phyloP scores from a whole-genome alignment of 2,797 vertebrate species.

The Pangasius larnaudii region DNA sequence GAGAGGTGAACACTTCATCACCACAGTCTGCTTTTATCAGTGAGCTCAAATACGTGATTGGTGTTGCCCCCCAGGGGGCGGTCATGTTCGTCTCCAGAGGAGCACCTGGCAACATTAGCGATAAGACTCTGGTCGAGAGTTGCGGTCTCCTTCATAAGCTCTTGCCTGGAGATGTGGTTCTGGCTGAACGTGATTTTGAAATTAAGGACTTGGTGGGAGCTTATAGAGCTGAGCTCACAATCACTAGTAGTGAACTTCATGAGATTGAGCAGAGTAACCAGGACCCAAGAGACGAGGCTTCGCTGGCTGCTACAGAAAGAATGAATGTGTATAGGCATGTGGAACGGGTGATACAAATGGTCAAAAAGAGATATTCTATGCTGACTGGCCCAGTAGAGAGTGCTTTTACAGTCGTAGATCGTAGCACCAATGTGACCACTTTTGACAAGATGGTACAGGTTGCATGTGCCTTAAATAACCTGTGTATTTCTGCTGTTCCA shows the following conservation, averaged over 20 bases:
- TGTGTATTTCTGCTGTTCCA: conserved; percentile 79
- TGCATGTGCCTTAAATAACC: conserved; percentile 82
- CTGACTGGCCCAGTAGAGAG: conserved; percentile 77
- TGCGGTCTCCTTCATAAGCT: conserved; percentile 78
- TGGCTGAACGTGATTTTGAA: conserved; percentile 72
- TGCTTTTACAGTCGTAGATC: conserved; percentile 70
- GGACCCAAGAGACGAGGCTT: background rate
- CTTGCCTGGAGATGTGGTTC: conserved; percentile 73
- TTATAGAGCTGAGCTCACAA: conserved; percentile 68
- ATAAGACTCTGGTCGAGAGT: conserved; percentile 73
- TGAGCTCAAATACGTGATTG: conserved; percentile 77
- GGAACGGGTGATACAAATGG: conserved; percentile 74
- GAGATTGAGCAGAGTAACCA: conserved; percentile 26
- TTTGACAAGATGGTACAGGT: conserved; percentile 82
- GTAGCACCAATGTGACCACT: conserved; percentile 72
- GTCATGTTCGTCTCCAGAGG: conserved; percentile 79
- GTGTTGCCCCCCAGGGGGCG: conserved; percentile 78
- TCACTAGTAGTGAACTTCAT: conserved; percentile 47
- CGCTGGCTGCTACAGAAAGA: conserved; percentile 50
- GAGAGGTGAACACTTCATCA: background rate
- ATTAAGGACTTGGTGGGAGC: conserved; percentile 71
- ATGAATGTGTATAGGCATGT: conserved; percentile 71
- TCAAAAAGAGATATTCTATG: conserved; percentile 76
- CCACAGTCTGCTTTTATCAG: conserved; percentile 47
- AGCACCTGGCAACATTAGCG: conserved; percentile 71